These are phyloP conservation scores for Megaceryle torquata DNA, from an alignment of 2,113 vertebrate species.

Conservation along the genomic window DNA sequence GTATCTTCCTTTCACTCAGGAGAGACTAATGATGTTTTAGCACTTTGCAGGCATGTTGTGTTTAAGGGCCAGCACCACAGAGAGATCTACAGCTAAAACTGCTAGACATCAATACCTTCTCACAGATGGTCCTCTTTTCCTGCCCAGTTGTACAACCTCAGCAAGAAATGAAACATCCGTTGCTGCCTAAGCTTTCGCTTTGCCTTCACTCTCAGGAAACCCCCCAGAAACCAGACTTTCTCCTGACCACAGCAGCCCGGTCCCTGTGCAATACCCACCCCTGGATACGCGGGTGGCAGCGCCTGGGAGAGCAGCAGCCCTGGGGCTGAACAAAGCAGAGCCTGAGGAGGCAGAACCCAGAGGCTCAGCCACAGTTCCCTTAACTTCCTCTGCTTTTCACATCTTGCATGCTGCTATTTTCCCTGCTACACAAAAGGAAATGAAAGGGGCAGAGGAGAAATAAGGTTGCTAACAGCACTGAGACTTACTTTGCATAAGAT, in stretches of 20 bases:
- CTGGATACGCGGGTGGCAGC: not conserved
- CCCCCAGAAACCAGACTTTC: not conserved
- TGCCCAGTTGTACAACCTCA: not conserved
- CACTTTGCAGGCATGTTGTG: not conserved
- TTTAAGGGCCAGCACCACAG: not conserved
- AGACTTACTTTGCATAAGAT: slow-evolving; percentile 81
- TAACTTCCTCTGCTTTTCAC: not conserved
- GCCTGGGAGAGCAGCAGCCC: not conserved
- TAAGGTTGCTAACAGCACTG: not conserved
- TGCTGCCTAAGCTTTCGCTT: not conserved
- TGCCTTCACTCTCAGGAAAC: not conserved
- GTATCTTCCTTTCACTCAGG: not conserved
- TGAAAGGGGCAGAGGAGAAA: slow-evolving; percentile 12
- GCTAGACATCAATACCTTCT: not conserved
- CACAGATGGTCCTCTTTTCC: not conserved
- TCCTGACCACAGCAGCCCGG: not conserved
- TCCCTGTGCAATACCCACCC: not conserved
- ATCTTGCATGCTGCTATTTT: not conserved
- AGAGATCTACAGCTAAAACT: not conserved
- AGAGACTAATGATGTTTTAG: not conserved
- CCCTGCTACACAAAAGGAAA: not conserved
- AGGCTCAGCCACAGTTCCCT: not conserved
- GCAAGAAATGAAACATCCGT: not conserved
- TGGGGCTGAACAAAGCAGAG: not conserved
- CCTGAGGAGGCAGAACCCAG: not conserved